Percentiles rank a stretch among this genome's conserved stretches.
These are phyloP conservation scores for Alcis repandata DNA, from an alignment of 2,888 invertebrate genomes.

Conservation along the genomic window DNA sequence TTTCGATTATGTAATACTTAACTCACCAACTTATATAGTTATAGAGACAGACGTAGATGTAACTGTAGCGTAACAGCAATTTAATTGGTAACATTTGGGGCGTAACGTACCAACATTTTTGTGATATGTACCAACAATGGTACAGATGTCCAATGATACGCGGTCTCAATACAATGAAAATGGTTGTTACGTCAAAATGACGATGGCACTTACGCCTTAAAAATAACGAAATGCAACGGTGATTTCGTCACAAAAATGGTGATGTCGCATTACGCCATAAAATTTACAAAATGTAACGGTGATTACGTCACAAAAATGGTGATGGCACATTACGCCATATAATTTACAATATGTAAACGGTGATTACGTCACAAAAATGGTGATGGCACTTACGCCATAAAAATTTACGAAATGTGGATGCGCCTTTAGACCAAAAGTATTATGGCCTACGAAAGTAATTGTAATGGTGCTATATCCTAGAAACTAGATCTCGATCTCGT, in stretches of 20 bases:
- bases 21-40: conserved; percentile 1
- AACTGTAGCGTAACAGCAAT: conserved; percentile 45
- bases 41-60: conserved; percentile 35
- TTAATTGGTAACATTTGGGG: background rate
- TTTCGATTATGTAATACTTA: no score
- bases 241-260: no score
- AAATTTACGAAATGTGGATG: conserved; percentile 16
- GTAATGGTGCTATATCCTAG: conserved; percentile 82
- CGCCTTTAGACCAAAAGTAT: conserved; percentile 77
- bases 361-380: background rate
- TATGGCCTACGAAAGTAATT: conserved; percentile 84
- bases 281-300: no score
- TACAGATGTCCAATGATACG: no score
- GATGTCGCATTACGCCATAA: no score
- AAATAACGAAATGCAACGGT: conserved; percentile 14
- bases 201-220: background rate
- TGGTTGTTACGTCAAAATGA: no score
- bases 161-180: no score
- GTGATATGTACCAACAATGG: background rate
- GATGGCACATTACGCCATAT: no score
- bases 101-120: background rate
- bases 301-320: background rate
- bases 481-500: conserved; percentile 83
- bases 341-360: no score
- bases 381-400: background rate